Evolutionary conservation across 2,113 vertebrate genomes (phyloP).

Genomic region (Laterallus jamaicensis): DNA sequence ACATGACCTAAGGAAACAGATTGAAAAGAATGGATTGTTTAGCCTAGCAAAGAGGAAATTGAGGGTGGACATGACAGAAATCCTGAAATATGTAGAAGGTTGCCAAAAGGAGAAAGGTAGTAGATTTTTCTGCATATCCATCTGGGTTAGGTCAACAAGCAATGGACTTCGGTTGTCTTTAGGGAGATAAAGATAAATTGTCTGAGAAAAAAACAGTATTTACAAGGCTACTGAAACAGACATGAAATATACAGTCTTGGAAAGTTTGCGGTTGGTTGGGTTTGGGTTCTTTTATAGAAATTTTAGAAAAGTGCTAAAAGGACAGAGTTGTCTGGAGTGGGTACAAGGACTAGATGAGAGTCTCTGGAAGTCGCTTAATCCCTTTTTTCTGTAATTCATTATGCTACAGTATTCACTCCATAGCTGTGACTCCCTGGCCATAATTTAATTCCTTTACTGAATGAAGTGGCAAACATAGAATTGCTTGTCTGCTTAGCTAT

Average conservation of each 20-base stretch:
- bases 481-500: background rate
- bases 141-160: constrained; percentile 54
- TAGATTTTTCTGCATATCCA: constrained; percentile 19
- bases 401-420: background rate
- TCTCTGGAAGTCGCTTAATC: background rate
- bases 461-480: background rate
- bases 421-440: background rate
- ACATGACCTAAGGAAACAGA: constrained; percentile 4
- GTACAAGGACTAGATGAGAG: background rate
- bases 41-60: constrained; percentile 50
- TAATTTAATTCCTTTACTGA: background rate
- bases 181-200: background rate
- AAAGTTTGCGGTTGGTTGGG: background rate
- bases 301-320: background rate
- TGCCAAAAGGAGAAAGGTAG: constrained; percentile 25
- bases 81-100: constrained; percentile 37
- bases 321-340: background rate
- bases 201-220: background rate
- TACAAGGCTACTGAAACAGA: background rate
- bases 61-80: constrained; percentile 24
- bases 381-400: background rate
- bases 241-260: background rate
- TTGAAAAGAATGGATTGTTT: constrained; percentile 28
- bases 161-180: background rate
- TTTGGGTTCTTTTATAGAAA: background rate